These are phyloP conservation scores for Creontiades dilutus DNA, from an alignment of 2,888 invertebrate species.

Conservation along the genomic window DNA sequence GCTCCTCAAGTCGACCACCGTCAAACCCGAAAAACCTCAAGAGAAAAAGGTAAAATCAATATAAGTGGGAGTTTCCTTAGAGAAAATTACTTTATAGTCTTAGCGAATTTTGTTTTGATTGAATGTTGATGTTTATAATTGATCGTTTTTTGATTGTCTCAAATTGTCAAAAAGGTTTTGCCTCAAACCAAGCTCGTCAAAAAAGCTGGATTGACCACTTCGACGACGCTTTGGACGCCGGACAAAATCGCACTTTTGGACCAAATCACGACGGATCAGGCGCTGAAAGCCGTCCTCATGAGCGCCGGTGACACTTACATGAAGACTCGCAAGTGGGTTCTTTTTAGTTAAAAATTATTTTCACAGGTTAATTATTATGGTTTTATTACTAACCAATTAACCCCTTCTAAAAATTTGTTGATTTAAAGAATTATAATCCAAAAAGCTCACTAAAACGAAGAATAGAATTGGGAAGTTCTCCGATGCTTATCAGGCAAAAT, in stretches of 20 bases:
- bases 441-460: too few relatives aligned
- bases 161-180: too few relatives aligned
- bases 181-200: background rate
- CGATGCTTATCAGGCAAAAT: too few relatives aligned
- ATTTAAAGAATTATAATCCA: too few relatives aligned
- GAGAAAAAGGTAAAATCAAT: background rate
- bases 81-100: too few relatives aligned
- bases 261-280: slow-evolving; percentile 20
- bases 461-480: too few relatives aligned
- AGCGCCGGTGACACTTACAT: slow-evolving; percentile 44
- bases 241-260: slow-evolving; percentile 33
- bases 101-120: too few relatives aligned
- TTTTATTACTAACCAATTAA: too few relatives aligned
- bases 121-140: too few relatives aligned
- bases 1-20: slow-evolving; percentile 43
- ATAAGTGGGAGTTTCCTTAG: too few relatives aligned
- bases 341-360: background rate
- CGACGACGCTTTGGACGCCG: slow-evolving; percentile 40
- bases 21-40: background rate
- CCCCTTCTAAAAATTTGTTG: too few relatives aligned
- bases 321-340: background rate
- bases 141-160: background rate
- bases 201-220: background rate
- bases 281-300: slow-evolving; percentile 34
- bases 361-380: too few relatives aligned